Conservation (phyloP, 2,797 vertebrate genomes). For the Lacerta viridis region DNA sequence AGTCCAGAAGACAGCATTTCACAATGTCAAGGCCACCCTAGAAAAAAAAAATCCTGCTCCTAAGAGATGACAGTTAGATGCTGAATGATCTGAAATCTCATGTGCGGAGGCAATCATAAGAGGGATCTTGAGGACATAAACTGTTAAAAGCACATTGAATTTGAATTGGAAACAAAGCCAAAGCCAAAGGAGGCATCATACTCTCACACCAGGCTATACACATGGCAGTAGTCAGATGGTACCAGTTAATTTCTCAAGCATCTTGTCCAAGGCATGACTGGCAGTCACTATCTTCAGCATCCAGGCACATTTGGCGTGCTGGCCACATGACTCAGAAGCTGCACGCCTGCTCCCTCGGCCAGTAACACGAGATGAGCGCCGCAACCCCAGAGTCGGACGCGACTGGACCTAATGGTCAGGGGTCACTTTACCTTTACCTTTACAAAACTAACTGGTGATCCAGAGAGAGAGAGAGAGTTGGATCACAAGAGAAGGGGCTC, state of each 20-base stretch:
- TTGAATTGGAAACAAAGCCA: neutral
- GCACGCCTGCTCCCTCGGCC: too few relatives aligned
- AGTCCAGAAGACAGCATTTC: too few relatives aligned
- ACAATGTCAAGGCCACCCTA: neutral
- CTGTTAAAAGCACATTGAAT: neutral
- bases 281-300: neutral
- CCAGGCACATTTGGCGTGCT: neutral
- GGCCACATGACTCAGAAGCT: too few relatives aligned
- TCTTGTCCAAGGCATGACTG: neutral
- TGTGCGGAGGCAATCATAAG: neutral
- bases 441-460: neutral
- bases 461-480: too few relatives aligned
- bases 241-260: neutral
- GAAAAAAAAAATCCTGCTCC: neutral
- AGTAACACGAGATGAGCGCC: too few relatives aligned
- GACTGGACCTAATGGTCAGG: too few relatives aligned
- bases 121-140: neutral
- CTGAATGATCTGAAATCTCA: neutral
- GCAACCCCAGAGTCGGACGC: too few relatives aligned
- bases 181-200: neutral
- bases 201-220: neutral
- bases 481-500: too few relatives aligned
- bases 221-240: too few relatives aligned
- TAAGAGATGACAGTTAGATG: neutral
- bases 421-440: too few relatives aligned